Percentiles rank a stretch among this genome's conserved stretches.
Conservation (phyloP, 2,888 invertebrate genomes). For the Amaurobius ferox region DNA sequence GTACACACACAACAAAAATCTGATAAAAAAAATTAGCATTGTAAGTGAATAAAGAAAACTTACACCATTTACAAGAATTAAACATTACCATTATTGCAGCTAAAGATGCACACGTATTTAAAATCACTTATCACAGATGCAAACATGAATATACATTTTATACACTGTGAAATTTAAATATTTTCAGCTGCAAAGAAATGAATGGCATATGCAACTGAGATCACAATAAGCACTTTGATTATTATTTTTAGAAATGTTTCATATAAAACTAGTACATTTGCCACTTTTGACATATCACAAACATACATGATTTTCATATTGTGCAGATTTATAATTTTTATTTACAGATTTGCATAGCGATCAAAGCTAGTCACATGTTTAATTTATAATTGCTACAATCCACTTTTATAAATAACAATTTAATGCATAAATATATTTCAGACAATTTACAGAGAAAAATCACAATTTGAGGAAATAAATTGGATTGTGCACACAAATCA, state of each 20-base stretch:
- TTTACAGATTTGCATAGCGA: constrained; percentile 10
- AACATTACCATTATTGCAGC: no score
- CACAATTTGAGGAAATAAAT: no score
- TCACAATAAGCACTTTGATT: constrained; percentile 69
- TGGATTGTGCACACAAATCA: no score
- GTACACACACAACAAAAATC: no score
- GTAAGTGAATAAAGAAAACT: no score
- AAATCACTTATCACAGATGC: constrained; percentile 66
- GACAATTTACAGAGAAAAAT: no score
- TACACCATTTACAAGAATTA: no score
- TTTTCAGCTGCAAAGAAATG: constrained; percentile 58
- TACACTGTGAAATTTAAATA: constrained; percentile 11
- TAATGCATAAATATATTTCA: no score
- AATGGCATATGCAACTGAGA: constrained; percentile 66
- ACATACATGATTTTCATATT: not conserved
- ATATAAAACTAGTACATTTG: constrained; percentile 20
- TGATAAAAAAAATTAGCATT: no score
- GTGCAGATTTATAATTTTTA: not conserved
- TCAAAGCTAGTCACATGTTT: not conserved
- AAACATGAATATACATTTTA: constrained; percentile 43
- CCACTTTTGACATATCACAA: not conserved
- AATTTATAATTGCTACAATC: no score
- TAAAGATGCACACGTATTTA: constrained; percentile 23
- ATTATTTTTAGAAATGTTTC: not conserved
- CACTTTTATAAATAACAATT: no score